Evolutionary conservation across 2,797 vertebrate genomes (phyloP).

Genomic region (Premnoplex brunnescens): DNA sequence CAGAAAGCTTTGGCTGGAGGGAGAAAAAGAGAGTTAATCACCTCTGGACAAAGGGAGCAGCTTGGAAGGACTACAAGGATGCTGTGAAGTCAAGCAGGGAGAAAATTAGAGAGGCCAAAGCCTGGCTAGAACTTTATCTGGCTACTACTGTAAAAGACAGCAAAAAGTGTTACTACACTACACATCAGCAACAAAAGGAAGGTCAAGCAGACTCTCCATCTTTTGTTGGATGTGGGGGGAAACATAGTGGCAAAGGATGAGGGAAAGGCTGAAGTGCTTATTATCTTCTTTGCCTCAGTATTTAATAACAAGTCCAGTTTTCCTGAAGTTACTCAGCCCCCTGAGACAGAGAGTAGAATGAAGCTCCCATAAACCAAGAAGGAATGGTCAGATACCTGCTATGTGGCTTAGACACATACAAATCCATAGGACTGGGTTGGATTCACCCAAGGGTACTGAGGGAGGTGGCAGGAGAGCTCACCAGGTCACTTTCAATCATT

Average conservation of each 20-base stretch:
- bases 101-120: background rate
- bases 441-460: background rate
- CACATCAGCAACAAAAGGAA: background rate
- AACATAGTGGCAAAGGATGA: background rate
- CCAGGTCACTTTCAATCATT: background rate
- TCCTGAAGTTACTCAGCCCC: background rate
- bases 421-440: background rate
- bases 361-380: background rate
- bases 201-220: background rate
- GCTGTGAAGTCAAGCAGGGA: background rate
- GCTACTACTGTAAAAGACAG: background rate
- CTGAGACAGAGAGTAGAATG: background rate
- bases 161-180: background rate
- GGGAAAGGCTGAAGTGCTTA: background rate
- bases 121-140: background rate
- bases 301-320: background rate
- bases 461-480: background rate
- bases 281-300: background rate
- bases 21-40: background rate
- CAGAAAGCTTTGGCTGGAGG: background rate
- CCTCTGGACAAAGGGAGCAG: background rate
- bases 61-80: background rate
- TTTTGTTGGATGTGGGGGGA: background rate
- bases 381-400: background rate
- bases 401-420: too few species aligned